phyloP scores from a whole-genome alignment of 1,140 invertebrate genomes.

The Temnothorax longispinosus region DNA sequence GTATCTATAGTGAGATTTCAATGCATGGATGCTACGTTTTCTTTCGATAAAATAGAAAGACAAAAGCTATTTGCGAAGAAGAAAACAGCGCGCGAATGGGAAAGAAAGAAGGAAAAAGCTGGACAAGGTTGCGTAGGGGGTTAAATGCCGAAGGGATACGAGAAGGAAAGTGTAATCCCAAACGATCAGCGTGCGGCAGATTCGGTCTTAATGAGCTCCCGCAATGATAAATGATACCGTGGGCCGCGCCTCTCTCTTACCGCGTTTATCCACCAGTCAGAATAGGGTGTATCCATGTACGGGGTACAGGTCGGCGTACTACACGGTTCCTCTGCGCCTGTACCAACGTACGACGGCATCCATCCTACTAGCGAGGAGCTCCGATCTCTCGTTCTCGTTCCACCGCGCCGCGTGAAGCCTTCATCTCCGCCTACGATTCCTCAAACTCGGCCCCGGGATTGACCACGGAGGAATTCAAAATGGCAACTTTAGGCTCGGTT shows the following conservation, averaged over 20 bases:
- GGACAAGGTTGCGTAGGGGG: slow-evolving; percentile 62
- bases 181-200: slow-evolving; percentile 83
- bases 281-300: slow-evolving; percentile 78
- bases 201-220: slow-evolving; percentile 84
- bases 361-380: slow-evolving; percentile 75
- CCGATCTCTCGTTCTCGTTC: slow-evolving; percentile 79
- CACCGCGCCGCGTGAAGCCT: slow-evolving; percentile 78
- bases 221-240: slow-evolving; percentile 83
- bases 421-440: slow-evolving; percentile 85
- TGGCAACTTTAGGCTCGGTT: slow-evolving; percentile 78
- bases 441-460: slow-evolving; percentile 81
- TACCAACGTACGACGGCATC: slow-evolving; percentile 69
- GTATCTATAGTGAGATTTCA: slow-evolving; percentile 32
- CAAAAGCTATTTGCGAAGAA: slow-evolving; percentile 18
- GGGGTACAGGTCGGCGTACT: slow-evolving; percentile 71
- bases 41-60: slow-evolving; percentile 3
- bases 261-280: slow-evolving; percentile 77
- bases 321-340: slow-evolving; percentile 63
- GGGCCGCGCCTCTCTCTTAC: slow-evolving; percentile 78
- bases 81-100: slow-evolving; percentile 1
- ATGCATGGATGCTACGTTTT: slow-evolving; percentile 36
- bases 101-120: slow-evolving; percentile 53
- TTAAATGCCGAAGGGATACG: slow-evolving; percentile 75
- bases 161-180: slow-evolving; percentile 82
- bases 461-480: slow-evolving; percentile 83